These are phyloP conservation scores for Miltochrista miniata DNA, from an alignment of 2,888 invertebrate genomes.

Conservation along the genomic window DNA sequence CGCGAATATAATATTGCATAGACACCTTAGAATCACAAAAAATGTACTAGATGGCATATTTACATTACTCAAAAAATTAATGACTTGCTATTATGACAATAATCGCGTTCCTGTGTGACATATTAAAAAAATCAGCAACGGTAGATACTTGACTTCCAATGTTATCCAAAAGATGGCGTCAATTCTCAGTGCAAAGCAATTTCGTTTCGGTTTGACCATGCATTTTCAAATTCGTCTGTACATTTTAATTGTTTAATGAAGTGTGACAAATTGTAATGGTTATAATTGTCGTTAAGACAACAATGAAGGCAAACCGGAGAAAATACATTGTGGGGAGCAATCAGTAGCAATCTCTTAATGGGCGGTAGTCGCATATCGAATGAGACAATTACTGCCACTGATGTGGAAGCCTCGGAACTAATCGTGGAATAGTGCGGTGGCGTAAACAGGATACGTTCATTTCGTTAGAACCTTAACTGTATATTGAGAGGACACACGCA, in stretches of 20 bases:
- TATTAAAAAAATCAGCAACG: too few species aligned
- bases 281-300: slow-evolving; percentile 72
- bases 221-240: too few species aligned
- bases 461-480: slow-evolving; percentile 1
- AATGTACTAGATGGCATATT: too few species aligned
- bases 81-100: too few species aligned
- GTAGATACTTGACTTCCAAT: too few species aligned
- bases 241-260: slow-evolving; percentile 64
- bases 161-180: too few species aligned
- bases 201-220: too few species aligned
- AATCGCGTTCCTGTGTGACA: too few species aligned
- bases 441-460: slow-evolving; percentile 11
- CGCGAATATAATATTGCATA: too few species aligned
- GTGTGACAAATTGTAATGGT: slow-evolving; percentile 63
- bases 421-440: slow-evolving; percentile 32
- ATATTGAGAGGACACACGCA: not conserved
- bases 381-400: slow-evolving; percentile 56
- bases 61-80: too few species aligned
- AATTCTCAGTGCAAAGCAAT: too few species aligned
- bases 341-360: slow-evolving; percentile 60
- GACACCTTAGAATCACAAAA: too few species aligned
- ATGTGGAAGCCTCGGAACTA: slow-evolving; percentile 55
- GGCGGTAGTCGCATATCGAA: slow-evolving; percentile 72
- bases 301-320: slow-evolving; percentile 65
- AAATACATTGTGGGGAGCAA: slow-evolving; percentile 61